These are phyloP conservation scores for Aleiodes leptofemur DNA, from an alignment of 2,888 invertebrate species.

Conservation along the genomic window DNA sequence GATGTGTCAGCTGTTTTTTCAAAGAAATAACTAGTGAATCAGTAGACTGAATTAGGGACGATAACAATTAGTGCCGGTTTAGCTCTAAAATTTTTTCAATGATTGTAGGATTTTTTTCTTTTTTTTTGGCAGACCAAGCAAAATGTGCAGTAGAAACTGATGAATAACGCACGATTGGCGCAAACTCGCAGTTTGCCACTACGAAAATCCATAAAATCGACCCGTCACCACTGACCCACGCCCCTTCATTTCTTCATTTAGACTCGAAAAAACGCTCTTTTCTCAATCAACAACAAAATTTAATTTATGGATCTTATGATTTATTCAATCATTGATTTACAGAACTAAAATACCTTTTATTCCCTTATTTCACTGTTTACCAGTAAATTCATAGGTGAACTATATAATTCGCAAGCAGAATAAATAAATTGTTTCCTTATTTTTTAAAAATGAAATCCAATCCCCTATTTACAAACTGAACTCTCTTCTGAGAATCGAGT, in stretches of 20 bases:
- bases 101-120: constrained; percentile 4
- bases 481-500: neutral
- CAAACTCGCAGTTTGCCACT: constrained; percentile 60
- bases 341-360: neutral
- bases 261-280: neutral
- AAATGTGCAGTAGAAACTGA: constrained; percentile 23
- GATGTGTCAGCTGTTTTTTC: constrained; percentile 1
- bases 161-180: constrained; percentile 59
- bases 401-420: too few relatives aligned
- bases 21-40: neutral
- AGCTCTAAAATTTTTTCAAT: neutral
- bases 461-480: too few relatives aligned
- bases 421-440: too few relatives aligned
- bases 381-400: too few relatives aligned
- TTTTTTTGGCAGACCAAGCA: constrained; percentile 14
- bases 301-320: neutral
- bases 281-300: constrained; percentile 2
- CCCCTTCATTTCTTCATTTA: constrained; percentile 13
- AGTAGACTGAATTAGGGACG: neutral
- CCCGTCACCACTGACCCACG: constrained; percentile 16
- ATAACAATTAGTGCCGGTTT: neutral
- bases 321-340: neutral
- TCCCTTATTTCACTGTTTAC: too few relatives aligned
- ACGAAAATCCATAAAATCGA: constrained; percentile 67
- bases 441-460: too few relatives aligned